phyloP scores from a whole-genome alignment of 2,888 invertebrate species.

The Acronicta psi region DNA sequence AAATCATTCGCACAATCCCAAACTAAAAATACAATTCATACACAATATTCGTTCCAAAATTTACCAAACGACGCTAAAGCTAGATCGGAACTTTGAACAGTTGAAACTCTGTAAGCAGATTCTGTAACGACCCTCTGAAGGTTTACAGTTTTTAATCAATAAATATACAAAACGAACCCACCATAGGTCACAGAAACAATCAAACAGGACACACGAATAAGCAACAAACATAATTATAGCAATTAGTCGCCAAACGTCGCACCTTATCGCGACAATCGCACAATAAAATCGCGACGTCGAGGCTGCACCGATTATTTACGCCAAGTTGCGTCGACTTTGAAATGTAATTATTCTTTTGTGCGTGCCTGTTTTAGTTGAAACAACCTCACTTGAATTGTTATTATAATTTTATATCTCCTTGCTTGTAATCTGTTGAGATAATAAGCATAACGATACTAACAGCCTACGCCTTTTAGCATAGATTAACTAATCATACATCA shows the following conservation, averaged over 20 bases:
- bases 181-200: slow-evolving; percentile 5
- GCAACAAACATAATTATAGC: slow-evolving; percentile 34
- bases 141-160: too few species aligned
- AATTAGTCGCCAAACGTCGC: slow-evolving; percentile 48
- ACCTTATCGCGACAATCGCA: slow-evolving; percentile 43
- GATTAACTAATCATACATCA: too few species aligned
- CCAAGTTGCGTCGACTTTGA: slow-evolving; percentile 51
- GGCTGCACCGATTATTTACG: slow-evolving; percentile 64
- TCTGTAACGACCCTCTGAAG: too few species aligned
- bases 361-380: slow-evolving; percentile 29
- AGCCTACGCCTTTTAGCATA: slow-evolving; percentile 7
- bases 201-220: slow-evolving; percentile 17
- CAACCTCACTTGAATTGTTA: slow-evolving; percentile 29
- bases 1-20: too few species aligned
- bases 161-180: neutral
- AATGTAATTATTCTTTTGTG: slow-evolving; percentile 51
- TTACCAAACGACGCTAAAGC: too few species aligned
- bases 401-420: slow-evolving; percentile 30
- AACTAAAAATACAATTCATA: too few species aligned
- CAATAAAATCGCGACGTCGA: slow-evolving; percentile 53
- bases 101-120: too few species aligned
- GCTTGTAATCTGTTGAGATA: slow-evolving; percentile 31
- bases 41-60: too few species aligned
- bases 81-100: too few species aligned
- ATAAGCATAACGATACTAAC: slow-evolving; percentile 41